These are phyloP conservation scores for Sarcophaga bullata DNA, from an alignment of 1,140 invertebrate genomes.

Conservation along the genomic window DNA sequence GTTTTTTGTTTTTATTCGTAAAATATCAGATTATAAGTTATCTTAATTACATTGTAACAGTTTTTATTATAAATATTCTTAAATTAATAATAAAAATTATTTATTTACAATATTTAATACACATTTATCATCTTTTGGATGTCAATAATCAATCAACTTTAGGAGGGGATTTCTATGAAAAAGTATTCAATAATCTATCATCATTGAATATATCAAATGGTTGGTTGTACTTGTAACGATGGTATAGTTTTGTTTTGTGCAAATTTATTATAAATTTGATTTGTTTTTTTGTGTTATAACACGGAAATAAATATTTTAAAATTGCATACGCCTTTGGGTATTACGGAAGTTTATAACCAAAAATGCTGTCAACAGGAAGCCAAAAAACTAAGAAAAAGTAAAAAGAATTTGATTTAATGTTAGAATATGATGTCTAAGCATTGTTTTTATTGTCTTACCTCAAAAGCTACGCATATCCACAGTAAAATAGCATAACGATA, in stretches of 20 bases:
- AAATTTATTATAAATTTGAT: conserved; percentile 40
- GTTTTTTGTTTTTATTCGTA: no score
- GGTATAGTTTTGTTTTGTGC: background rate
- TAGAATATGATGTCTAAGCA: background rate
- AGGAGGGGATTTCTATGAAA: no score
- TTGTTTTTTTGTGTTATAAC: background rate
- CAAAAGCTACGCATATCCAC: conserved; percentile 56
- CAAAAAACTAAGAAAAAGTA: conserved; percentile 50
- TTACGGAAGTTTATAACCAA: conserved; percentile 61
- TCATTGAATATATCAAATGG: no score
- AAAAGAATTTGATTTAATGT: conserved; percentile 13
- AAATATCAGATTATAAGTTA: no score
- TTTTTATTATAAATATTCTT: no score
- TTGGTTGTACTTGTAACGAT: no score
- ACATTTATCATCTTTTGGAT: no score
- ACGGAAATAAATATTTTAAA: conserved; percentile 48
- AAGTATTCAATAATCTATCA: no score
- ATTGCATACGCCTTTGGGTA: conserved; percentile 62
- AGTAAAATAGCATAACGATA: conserved; percentile 53
- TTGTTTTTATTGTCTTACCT: conserved; percentile 47
- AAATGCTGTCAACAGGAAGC: conserved; percentile 53
- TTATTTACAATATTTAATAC: no score
- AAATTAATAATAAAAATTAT: no score
- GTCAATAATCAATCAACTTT: no score
- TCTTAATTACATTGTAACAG: no score